These are phyloP conservation scores for Seriola aureovittata DNA, from an alignment of 2,113 vertebrate species.

Conservation along the genomic window DNA sequence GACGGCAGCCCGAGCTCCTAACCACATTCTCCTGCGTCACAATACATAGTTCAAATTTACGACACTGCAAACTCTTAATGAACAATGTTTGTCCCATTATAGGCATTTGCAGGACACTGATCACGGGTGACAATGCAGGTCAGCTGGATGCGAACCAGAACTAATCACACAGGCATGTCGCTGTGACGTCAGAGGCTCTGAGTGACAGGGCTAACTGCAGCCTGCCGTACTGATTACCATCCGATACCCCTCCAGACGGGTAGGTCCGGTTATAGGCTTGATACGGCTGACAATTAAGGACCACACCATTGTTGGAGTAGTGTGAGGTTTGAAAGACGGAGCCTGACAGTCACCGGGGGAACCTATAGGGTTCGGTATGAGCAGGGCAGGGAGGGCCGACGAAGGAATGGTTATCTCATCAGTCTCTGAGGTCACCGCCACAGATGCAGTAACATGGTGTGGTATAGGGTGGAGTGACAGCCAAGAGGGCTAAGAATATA, in stretches of 20 bases:
- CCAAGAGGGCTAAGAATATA: not conserved
- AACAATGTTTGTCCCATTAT: conserved; percentile 57
- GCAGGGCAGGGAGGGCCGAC: conserved; percentile 3
- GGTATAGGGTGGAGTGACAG: conserved; percentile 17
- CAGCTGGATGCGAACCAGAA: conserved; percentile 65
- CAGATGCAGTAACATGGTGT: conserved; percentile 22
- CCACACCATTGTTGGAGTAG: conserved; percentile 52
- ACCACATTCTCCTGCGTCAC: not conserved
- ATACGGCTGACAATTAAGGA: conserved; percentile 71
- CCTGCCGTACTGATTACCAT: conserved; percentile 71
- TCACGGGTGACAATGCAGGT: conserved; percentile 69
- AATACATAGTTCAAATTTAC: conserved; percentile 33
- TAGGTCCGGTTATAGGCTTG: conserved; percentile 36
- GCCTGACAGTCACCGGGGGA: conserved; percentile 30
- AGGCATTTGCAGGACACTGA: conserved; percentile 54
- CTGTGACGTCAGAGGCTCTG: conserved; percentile 65
- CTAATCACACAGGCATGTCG: conserved; percentile 69
- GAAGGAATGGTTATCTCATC: conserved; percentile 65
- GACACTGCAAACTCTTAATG: conserved; percentile 40
- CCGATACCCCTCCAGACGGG: conserved; percentile 56
- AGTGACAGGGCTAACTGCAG: conserved; percentile 58
- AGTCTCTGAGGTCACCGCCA: conserved; percentile 60
- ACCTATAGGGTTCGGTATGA: conserved; percentile 12
- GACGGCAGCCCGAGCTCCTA: not conserved
- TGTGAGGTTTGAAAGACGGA: conserved; percentile 43